Base-by-base conservation (phyloP, 37 sponge, comb jelly and placozoan species). In the Haliclona indistincta region DNA sequence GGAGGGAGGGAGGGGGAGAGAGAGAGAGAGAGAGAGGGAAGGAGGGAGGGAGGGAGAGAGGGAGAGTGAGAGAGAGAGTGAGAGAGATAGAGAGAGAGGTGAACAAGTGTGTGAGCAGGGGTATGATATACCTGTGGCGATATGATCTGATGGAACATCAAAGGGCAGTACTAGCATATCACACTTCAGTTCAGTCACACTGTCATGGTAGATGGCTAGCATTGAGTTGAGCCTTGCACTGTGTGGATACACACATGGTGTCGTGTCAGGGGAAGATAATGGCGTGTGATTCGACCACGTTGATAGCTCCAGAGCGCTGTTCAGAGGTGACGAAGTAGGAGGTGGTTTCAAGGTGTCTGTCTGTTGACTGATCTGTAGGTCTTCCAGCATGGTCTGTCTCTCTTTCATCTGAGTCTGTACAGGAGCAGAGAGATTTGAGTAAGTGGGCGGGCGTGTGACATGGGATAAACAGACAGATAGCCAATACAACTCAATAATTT, bases 151-250 rank as follows among this genome's bases (percentile, higher is more conserved):
- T 11, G 6, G 67, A 4, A 38, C 10, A 7, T 41, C 51, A 19
- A 67, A 61, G 32, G 86, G 84, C 41, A 86, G 39, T 10, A 86
- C 60, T 22, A 86, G 40, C 47, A 74, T 80, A 55, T 86, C 80
- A 67, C 79, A 74, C n/a, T 34, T 15, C 60, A 86, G 49, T 32
- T 40, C 44, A 2, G 74, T 72, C 35, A 67, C 44, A 26, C 26
- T 29, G 34, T 52, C 80, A 38, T 8, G 13, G 36, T 72, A 56
- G 19, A 79, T 47, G 29, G 70, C 43, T 1, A 86, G 73, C n/a
- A 66, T 35, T 11, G 20, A 30, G 55, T 77, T 77, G 36, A 78
- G 30, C 22, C 28, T 11, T 58, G 26, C n/a, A 7, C n/a, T 20
- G 25, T 25, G n/a, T 6, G 22, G 22, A 20, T 58, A 58, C 7